Evolutionary conservation across 64 coral and sea anemone species (phyloP).

Genomic region (Montipora cactus): DNA sequence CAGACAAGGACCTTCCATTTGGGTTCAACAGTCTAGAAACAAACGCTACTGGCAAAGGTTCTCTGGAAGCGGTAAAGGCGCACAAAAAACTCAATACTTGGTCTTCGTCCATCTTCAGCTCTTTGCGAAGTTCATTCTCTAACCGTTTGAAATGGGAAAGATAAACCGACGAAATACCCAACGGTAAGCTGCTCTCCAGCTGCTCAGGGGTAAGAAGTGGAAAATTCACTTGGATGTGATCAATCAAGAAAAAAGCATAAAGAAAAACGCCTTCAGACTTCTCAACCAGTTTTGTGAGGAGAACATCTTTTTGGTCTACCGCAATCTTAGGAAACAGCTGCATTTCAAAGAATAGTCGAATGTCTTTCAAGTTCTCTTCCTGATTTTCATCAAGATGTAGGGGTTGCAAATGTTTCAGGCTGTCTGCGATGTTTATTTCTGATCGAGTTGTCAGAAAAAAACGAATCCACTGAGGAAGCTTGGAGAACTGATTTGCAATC

Average conservation of each 20-base stretch:
- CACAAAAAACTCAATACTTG: slow-evolving; percentile 14
- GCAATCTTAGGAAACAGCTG: neutral
- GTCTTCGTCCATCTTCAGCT: slow-evolving; percentile 23
- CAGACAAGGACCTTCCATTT: neutral
- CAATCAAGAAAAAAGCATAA: slow-evolving; percentile 51
- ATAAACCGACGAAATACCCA: slow-evolving; percentile 38
- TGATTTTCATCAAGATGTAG: neutral
- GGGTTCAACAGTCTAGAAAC: slow-evolving; percentile 7
- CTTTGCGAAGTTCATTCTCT: neutral
- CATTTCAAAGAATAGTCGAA: slow-evolving; percentile 20
- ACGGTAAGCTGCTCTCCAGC: neutral
- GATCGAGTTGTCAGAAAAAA: slow-evolving; percentile 66
- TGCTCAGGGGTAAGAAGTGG: neutral
- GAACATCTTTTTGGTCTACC: neutral
- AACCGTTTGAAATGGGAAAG: slow-evolving; percentile 36
- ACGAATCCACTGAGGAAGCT: slow-evolving; percentile 24
- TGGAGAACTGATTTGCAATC: neutral
- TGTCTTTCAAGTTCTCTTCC: slow-evolving; percentile 7
- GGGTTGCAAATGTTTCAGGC: neutral
- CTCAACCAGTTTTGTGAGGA: slow-evolving; percentile 15
- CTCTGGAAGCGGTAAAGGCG: slow-evolving; percentile 12
- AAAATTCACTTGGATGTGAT: neutral
- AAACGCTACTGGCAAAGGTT: slow-evolving; percentile 41
- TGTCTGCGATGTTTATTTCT: neutral
- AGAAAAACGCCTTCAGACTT: slow-evolving; percentile 56